Percentiles rank a stretch among this genome's conserved stretches.
Evolutionary conservation across 2,888 invertebrate species (phyloP).

Genomic region (Pterobdella sp.): DNA sequence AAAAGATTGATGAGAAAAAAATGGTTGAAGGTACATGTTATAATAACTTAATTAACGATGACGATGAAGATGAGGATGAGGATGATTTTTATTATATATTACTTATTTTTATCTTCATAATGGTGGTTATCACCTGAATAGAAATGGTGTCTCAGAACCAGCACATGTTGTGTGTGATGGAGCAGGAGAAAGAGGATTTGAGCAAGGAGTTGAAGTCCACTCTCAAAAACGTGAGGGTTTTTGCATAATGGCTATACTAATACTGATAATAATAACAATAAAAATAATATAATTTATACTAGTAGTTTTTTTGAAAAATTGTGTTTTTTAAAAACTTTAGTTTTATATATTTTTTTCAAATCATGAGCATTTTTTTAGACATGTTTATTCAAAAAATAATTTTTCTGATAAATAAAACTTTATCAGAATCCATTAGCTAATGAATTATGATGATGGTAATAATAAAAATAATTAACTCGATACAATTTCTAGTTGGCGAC

Average conservation of each 20-base stretch:
- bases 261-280: background rate
- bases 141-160: conserved; percentile 11
- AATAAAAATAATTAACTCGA: background rate
- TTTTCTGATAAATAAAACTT: too few species aligned
- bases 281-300: too few species aligned
- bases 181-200: conserved; percentile 9
- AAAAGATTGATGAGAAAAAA: background rate
- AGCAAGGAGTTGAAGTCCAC: background rate
- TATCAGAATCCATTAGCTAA: too few species aligned
- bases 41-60: too few species aligned
- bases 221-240: background rate
- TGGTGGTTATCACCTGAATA: background rate
- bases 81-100: too few species aligned
- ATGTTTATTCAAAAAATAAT: too few species aligned
- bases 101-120: background rate
- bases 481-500: background rate
- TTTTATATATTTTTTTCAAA: too few species aligned
- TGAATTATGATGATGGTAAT: too few species aligned
- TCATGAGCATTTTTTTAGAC: too few species aligned
- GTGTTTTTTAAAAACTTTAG: too few species aligned
- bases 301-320: too few species aligned
- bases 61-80: too few species aligned
- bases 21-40: background rate
- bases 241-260: background rate
- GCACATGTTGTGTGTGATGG: conserved; percentile 11